These are phyloP conservation scores for Gonatopus flavifemur DNA, from an alignment of 1,140 invertebrate species.

Conservation along the genomic window DNA sequence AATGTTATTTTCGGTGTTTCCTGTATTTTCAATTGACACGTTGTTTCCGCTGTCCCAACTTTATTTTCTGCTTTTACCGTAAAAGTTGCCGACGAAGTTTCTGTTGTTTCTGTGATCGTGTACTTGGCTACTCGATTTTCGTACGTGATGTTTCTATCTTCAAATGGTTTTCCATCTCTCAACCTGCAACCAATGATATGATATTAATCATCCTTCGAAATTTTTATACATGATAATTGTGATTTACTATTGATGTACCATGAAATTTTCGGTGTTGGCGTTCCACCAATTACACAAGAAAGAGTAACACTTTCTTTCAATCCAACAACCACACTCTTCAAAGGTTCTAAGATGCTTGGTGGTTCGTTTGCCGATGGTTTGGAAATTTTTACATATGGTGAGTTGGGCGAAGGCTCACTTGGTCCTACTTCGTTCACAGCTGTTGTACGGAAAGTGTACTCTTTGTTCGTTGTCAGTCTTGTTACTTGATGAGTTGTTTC, in stretches of 20 bases:
- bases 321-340: slow-evolving; percentile 70
- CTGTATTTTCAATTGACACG: slow-evolving; percentile 66
- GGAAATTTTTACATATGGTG: slow-evolving; percentile 55
- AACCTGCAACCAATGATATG: slow-evolving; percentile 42
- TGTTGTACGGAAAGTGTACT: slow-evolving; percentile 74
- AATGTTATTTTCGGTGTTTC: slow-evolving; percentile 67
- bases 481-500: slow-evolving; percentile 68
- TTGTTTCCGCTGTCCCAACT: slow-evolving; percentile 71
- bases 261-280: slow-evolving; percentile 74
- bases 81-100: slow-evolving; percentile 69
- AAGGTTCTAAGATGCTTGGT: slow-evolving; percentile 77
- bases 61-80: slow-evolving; percentile 71
- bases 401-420: slow-evolving; percentile 63
- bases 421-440: slow-evolving; percentile 76
- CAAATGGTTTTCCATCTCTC: slow-evolving; percentile 54
- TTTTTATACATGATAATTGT: not conserved
- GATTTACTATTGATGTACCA: slow-evolving; percentile 62
- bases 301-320: slow-evolving; percentile 76
- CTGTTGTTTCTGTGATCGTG: slow-evolving; percentile 50
- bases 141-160: slow-evolving; percentile 62
- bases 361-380: slow-evolving; percentile 62
- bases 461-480: slow-evolving; percentile 69
- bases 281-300: slow-evolving; percentile 76
- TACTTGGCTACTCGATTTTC: slow-evolving; percentile 73
- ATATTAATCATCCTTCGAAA: not conserved